These are phyloP conservation scores for Oenanthe melanoleuca DNA, from an alignment of 2,113 vertebrate genomes.

Conservation along the genomic window DNA sequence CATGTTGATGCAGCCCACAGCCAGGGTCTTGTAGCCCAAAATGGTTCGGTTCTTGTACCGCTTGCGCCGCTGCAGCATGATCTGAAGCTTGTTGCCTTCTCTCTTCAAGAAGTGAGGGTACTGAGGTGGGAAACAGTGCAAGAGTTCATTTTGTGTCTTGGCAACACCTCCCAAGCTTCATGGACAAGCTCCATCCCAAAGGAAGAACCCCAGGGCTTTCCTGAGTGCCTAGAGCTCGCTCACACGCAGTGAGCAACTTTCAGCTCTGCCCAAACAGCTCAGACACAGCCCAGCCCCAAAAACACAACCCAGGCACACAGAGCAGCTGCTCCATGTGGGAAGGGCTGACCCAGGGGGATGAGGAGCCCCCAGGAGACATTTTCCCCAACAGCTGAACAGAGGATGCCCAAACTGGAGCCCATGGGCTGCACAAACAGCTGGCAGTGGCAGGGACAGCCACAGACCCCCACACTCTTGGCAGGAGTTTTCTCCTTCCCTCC, in stretches of 20 bases:
- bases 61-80: slow-evolving; percentile 93
- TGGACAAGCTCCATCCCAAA: neutral
- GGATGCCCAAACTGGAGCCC: neutral
- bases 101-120: slow-evolving; percentile 96
- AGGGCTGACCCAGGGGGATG: neutral
- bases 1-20: slow-evolving; percentile 90
- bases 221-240: neutral
- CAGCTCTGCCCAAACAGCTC: neutral
- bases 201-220: neutral
- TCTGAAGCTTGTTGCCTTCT: slow-evolving; percentile 95
- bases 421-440: neutral
- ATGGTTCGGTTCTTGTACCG: slow-evolving; percentile 95
- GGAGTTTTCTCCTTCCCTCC: neutral
- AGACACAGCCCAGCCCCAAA: neutral
- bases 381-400: neutral
- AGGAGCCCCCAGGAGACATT: neutral
- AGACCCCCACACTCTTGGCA: neutral
- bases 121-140: slow-evolving; percentile 59
- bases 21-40: slow-evolving; percentile 94
- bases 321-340: neutral
- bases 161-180: neutral
- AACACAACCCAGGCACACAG: neutral
- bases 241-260: neutral
- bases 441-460: neutral
- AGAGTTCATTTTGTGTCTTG: neutral